Evolutionary conservation across 2,888 invertebrate genomes (phyloP).

Genomic region (Dryococelus australis): DNA sequence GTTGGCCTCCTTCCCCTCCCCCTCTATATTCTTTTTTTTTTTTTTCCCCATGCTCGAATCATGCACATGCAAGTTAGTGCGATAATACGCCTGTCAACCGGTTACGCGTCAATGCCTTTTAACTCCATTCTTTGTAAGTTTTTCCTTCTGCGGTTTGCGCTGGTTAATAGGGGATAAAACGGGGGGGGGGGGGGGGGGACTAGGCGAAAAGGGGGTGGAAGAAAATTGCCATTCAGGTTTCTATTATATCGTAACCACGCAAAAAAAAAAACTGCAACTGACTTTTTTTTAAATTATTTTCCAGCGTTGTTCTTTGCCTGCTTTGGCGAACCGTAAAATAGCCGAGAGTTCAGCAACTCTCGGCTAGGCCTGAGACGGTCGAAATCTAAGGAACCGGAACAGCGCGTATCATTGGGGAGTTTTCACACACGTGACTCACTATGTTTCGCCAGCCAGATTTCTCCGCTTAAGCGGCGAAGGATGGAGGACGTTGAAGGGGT

Average conservation of each 20-base stretch:
- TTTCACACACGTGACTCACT: constrained; percentile 10
- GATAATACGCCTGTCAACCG: neutral
- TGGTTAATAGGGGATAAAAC: neutral
- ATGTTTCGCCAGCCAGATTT: neutral
- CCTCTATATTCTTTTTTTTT: neutral
- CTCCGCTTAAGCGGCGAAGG: neutral
- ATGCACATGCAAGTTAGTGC: neutral
- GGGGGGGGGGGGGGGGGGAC: too few species aligned
- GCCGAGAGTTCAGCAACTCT: neutral
- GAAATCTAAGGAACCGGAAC: neutral
- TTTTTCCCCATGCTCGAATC: neutral
- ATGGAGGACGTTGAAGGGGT: too few species aligned
- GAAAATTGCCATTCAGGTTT: constrained; percentile 6
- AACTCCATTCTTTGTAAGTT: neutral
- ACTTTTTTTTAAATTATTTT: neutral
- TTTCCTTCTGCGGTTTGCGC: neutral
- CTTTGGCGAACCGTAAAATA: neutral
- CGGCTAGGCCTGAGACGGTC: neutral
- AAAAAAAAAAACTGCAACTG: neutral
- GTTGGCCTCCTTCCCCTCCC: neutral
- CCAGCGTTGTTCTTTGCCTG: neutral
- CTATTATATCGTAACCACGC: neutral
- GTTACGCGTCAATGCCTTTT: neutral
- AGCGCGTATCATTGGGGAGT: neutral
- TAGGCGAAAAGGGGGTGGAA: neutral